Conservation (phyloP, 2,888 invertebrate species). For the Dexiosoma caninum region DNA sequence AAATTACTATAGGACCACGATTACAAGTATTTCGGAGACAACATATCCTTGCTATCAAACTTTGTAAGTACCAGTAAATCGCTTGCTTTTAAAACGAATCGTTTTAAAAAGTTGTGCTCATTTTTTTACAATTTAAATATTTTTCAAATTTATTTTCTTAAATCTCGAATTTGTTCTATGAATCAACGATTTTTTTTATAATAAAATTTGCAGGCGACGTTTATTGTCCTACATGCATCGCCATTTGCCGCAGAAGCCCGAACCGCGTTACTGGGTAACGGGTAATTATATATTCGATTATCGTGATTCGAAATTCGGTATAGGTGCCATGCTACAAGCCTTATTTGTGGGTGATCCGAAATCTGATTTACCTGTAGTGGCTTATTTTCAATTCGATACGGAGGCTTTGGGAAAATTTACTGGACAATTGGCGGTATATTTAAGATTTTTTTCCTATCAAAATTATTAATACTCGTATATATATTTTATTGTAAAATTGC, state of each 20-base stretch:
- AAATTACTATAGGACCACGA: conserved; percentile 84
- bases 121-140: too few species aligned
- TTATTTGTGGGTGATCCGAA: conserved; percentile 83
- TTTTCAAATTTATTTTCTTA: too few species aligned
- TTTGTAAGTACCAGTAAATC: conserved; percentile 82
- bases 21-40: conserved; percentile 83
- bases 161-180: too few species aligned
- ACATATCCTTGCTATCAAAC: conserved; percentile 83
- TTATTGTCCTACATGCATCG: conserved; percentile 83
- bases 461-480: too few species aligned
- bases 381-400: conserved; percentile 80
- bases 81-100: too few species aligned
- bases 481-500: conserved; percentile 9
- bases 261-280: conserved; percentile 82
- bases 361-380: conserved; percentile 83
- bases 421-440: conserved; percentile 80
- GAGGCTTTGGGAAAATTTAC: conserved; percentile 81
- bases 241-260: conserved; percentile 81
- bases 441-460: not conserved
- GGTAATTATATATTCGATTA: conserved; percentile 86
- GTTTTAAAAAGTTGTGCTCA: too few species aligned
- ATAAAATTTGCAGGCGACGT: conserved; percentile 79
- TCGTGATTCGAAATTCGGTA: conserved; percentile 81
- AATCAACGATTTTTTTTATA: too few species aligned
- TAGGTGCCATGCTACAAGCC: conserved; percentile 81